Evolutionary conservation across 2,797 vertebrate genomes (phyloP).

Genomic region (Dipus sagitta): DNA sequence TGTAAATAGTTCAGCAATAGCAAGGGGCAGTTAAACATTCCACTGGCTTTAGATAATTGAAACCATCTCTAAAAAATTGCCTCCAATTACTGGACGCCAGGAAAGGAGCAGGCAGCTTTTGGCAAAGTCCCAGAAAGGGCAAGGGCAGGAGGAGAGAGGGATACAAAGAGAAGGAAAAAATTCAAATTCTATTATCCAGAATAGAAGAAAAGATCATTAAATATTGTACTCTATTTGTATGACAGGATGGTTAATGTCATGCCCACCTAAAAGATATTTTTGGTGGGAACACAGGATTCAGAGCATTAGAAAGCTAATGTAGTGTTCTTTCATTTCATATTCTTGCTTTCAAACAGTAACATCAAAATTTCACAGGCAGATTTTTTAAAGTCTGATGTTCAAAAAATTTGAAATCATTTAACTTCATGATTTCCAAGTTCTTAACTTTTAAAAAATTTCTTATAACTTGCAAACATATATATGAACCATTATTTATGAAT

Average conservation of each 20-base stretch:
- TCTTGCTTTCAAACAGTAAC: slow-evolving; percentile 49
- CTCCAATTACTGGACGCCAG: slow-evolving; percentile 83
- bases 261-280: slow-evolving; percentile 65
- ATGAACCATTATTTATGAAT: slow-evolving; percentile 40
- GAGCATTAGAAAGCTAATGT: slow-evolving; percentile 44
- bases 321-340: slow-evolving; percentile 52
- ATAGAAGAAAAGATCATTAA: slow-evolving; percentile 59
- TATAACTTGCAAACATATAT: neutral
- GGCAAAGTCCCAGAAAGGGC: slow-evolving; percentile 75
- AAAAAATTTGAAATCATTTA: slow-evolving; percentile 4
- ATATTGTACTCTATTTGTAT: slow-evolving; percentile 52
- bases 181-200: slow-evolving; percentile 52
- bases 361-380: slow-evolving; percentile 50
- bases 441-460: neutral
- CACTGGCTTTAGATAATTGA: slow-evolving; percentile 86
- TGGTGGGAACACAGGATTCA: slow-evolving; percentile 48
- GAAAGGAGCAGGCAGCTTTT: slow-evolving; percentile 83
- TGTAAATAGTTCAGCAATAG: slow-evolving; percentile 88
- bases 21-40: slow-evolving; percentile 89
- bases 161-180: neutral
- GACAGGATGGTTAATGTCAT: slow-evolving; percentile 54
- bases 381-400: slow-evolving; percentile 36
- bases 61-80: slow-evolving; percentile 87
- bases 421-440: neutral
- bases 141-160: neutral